These are phyloP conservation scores for Sacculina carcini DNA, from an alignment of 2,888 invertebrate species.

Conservation along the genomic window DNA sequence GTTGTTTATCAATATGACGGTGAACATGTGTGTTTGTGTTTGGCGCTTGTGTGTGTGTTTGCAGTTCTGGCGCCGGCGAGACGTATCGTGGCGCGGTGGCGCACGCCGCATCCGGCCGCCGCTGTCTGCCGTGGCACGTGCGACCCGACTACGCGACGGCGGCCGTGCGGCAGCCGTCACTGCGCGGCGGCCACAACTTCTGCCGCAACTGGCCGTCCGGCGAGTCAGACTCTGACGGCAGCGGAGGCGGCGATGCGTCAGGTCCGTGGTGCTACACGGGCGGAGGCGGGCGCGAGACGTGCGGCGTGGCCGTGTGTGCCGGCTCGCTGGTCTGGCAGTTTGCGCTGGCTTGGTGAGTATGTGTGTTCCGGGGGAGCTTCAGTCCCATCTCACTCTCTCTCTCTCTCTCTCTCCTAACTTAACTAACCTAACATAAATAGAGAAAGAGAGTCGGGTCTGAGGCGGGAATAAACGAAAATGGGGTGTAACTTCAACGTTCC, in stretches of 20 bases:
- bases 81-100: constrained; percentile 43
- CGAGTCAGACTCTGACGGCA: constrained; percentile 8
- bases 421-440: no score
- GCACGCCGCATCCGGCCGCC: constrained; percentile 31
- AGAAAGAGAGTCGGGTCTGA: no score
- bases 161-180: constrained; percentile 32
- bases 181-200: constrained; percentile 7
- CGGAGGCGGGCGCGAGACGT: constrained; percentile 10
- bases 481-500: no score
- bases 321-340: constrained; percentile 8
- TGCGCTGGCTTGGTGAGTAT: background rate
- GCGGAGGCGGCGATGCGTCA: background rate
- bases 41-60: no score
- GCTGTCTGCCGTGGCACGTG: constrained; percentile 61
- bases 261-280: constrained; percentile 9
- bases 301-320: constrained; percentile 12
- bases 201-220: constrained; percentile 8
- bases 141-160: constrained; percentile 39
- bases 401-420: no score
- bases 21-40: no score
- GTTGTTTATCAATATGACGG: no score
- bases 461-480: no score
- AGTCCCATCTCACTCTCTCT: no score
- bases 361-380: background rate
- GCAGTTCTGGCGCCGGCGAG: constrained; percentile 63